Conservation (phyloP, 2,113 vertebrate genomes). For the Ptyas mucosa region DNA sequence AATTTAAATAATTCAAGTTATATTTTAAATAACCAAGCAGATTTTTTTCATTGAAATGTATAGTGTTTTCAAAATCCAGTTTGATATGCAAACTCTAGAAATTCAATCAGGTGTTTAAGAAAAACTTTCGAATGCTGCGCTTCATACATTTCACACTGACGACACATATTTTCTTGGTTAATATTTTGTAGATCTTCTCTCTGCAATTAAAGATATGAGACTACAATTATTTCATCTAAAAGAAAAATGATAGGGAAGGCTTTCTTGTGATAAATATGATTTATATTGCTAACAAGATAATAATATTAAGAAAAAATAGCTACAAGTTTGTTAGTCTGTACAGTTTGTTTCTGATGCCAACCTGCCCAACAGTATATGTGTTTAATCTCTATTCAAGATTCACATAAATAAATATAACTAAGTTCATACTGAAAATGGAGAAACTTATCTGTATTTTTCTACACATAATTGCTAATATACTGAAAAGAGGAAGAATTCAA, state of each 20-base stretch:
- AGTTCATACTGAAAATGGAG: neutral
- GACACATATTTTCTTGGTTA: neutral
- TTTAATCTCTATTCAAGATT: neutral
- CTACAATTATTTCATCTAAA: neutral
- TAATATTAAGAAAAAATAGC: neutral
- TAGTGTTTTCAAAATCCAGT: neutral
- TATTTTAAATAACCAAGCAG: constrained; percentile 75
- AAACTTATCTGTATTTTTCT: neutral
- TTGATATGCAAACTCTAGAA: constrained; percentile 25
- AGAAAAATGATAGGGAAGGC: neutral
- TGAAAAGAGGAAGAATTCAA: neutral
- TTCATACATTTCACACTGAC: constrained; percentile 22
- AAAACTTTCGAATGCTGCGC: constrained; percentile 24
- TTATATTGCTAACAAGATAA: neutral
- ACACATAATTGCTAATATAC: neutral
- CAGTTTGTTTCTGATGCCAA: neutral
- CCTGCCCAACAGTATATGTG: neutral
- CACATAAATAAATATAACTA: neutral
- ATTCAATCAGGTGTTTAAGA: neutral
- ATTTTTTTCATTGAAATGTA: constrained; percentile 23
- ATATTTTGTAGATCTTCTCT: neutral
- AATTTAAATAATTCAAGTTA: constrained; percentile 59
- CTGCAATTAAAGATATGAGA: constrained; percentile 46
- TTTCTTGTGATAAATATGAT: neutral
- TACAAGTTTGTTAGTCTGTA: neutral